phyloP scores from a whole-genome alignment of 2,113 vertebrate species.

The Nannobrachium achirus region DNA sequence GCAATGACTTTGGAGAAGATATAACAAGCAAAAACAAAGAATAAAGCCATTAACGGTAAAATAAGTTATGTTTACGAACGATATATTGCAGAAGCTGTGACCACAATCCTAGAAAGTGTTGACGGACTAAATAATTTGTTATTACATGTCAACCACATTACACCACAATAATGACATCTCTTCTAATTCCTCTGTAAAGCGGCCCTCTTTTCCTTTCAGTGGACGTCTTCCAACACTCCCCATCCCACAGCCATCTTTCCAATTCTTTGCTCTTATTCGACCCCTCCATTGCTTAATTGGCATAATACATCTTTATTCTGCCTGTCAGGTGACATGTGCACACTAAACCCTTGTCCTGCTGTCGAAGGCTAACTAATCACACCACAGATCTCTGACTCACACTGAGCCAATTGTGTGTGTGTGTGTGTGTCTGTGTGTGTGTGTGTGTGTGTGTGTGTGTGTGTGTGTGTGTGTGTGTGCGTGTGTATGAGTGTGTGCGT shows the following conservation, averaged over 20 bases:
- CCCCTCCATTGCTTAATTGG: background rate
- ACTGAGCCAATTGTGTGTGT: conserved; percentile 22
- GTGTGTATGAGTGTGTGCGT: background rate
- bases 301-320: conserved; percentile 6
- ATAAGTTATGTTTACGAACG: too few species aligned
- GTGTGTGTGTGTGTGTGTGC: conserved; percentile 33
- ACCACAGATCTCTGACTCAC: conserved; percentile 28
- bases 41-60: too few species aligned
- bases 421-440: conserved; percentile 6
- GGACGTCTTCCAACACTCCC: too few species aligned
- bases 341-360: conserved; percentile 30
- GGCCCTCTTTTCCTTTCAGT: too few species aligned
- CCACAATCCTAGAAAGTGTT: too few species aligned
- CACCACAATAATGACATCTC: too few species aligned
- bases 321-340: conserved; percentile 30
- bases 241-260: background rate
- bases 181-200: too few species aligned
- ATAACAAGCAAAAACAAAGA: too few species aligned
- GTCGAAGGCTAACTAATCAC: conserved; percentile 39
- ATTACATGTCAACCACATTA: too few species aligned
- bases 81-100: too few species aligned
- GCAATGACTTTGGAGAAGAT: too few species aligned
- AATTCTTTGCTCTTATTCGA: background rate
- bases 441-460: conserved; percentile 19
- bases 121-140: too few species aligned